phyloP scores from a whole-genome alignment of 1,140 invertebrate genomes.

The Sinella curviseta region DNA sequence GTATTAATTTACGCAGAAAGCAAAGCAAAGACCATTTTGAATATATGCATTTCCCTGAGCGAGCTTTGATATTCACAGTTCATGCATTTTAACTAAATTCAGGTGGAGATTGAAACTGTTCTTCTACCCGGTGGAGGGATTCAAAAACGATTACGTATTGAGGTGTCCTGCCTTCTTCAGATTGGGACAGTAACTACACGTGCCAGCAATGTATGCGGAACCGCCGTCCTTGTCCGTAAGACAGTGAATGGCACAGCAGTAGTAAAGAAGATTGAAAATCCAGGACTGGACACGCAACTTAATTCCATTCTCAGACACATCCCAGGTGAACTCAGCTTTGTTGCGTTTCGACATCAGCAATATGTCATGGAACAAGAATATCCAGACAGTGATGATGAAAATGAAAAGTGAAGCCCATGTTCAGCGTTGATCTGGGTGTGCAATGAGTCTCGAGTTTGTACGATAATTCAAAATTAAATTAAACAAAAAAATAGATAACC shows the following conservation, averaged over 20 bases:
- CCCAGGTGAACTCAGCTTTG: constrained; percentile 43
- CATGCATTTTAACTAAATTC: constrained; percentile 59
- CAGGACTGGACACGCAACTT: constrained; percentile 67
- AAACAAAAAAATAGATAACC: constrained; percentile 27
- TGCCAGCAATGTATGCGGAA: constrained; percentile 66
- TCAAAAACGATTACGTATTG: constrained; percentile 65
- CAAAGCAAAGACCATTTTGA: background rate
- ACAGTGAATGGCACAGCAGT: constrained; percentile 58
- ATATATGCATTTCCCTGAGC: background rate
- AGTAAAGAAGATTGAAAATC: constrained; percentile 63
- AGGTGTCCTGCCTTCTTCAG: constrained; percentile 65
- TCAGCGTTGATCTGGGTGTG: too few species aligned
- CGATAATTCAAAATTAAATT: background rate
- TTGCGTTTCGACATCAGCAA: constrained; percentile 41
- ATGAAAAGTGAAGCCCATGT: background rate
- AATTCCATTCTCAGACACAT: constrained; percentile 50
- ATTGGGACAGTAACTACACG: constrained; percentile 62
- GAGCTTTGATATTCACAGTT: constrained; percentile 27
- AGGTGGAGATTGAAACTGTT: constrained; percentile 46
- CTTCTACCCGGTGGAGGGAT: constrained; percentile 56
- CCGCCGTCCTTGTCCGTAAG: constrained; percentile 63
- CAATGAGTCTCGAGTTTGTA: too few species aligned
- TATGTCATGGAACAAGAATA: constrained; percentile 31
- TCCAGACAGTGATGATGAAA: constrained; percentile 11
- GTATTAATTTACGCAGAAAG: constrained; percentile 33